phyloP scores from a whole-genome alignment of 2,888 invertebrate genomes.

The Sthenelais limicola region DNA sequence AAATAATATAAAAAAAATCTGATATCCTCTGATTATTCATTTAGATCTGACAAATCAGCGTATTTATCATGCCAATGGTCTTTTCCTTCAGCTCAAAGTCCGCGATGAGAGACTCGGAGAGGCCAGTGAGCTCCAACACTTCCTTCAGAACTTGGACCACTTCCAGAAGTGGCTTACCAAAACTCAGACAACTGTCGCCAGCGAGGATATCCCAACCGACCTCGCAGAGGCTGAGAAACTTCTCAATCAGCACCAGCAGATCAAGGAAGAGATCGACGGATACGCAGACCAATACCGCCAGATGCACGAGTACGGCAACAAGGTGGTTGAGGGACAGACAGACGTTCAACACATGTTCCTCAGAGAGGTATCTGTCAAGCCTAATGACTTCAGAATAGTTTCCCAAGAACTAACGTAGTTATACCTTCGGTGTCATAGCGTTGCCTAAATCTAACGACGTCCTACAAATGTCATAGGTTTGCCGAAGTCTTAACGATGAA shows the following conservation, averaged over 20 bases:
- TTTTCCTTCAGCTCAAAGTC: constrained; percentile 95
- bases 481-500: too few species aligned
- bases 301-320: constrained; percentile 98
- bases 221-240: constrained; percentile 92
- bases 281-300: constrained; percentile 98
- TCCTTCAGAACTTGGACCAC: constrained; percentile 92
- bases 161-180: constrained; percentile 99
- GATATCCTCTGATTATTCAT: too few species aligned
- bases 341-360: constrained; percentile 99
- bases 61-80: background rate
- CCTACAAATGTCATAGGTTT: too few species aligned
- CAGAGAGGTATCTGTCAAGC: constrained; percentile 80
- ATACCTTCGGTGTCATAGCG: too few species aligned
- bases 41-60: background rate
- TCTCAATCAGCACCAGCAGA: constrained; percentile 96
- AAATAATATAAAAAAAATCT: too few species aligned
- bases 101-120: constrained; percentile 98
- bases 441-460: too few species aligned
- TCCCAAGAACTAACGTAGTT: too few species aligned
- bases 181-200: constrained; percentile 90
- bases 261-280: constrained; percentile 99
- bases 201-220: constrained; percentile 71
- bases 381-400: too few species aligned
- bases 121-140: constrained; percentile 96
- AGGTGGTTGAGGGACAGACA: constrained; percentile 77